Conservation (phyloP, 1,140 invertebrate genomes). For the Ceratitis capitata region DNA sequence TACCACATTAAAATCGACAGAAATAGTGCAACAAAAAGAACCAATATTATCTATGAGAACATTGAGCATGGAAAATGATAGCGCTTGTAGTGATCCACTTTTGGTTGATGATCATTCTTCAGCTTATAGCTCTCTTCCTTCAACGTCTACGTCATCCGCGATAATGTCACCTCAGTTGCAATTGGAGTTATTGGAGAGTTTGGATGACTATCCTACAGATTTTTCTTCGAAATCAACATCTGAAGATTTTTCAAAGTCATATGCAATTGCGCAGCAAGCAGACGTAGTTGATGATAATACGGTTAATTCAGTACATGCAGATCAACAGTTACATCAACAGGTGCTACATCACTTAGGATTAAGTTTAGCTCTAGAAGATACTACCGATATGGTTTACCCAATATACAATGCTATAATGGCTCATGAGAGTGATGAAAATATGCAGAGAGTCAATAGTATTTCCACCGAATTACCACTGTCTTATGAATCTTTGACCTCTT, state of each 20-base stretch:
- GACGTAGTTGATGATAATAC: background rate
- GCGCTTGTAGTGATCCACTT: background rate
- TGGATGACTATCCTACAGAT: background rate
- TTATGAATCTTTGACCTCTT: constrained; percentile 44
- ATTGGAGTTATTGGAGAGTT: background rate
- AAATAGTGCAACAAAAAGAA: background rate
- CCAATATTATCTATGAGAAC: background rate
- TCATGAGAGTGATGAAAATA: constrained; percentile 34
- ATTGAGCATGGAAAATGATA: constrained; percentile 20
- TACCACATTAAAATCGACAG: background rate
- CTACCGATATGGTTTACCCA: constrained; percentile 42
- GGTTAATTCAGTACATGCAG: background rate
- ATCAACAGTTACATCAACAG: constrained; percentile 55
- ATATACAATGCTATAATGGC: constrained; percentile 28
- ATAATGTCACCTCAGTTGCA: background rate
- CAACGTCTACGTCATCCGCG: constrained; percentile 39
- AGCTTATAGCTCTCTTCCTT: constrained; percentile 23
- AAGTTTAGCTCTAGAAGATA: constrained; percentile 51
- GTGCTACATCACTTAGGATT: constrained; percentile 60
- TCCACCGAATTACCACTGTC: constrained; percentile 40
- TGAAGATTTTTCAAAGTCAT: background rate
- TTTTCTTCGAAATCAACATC: background rate
- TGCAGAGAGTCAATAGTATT: constrained; percentile 41
- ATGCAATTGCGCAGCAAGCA: background rate
- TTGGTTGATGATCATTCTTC: constrained; percentile 36